Conservation (phyloP, 2,113 vertebrate genomes). For the Megaptera novaeangliae region DNA sequence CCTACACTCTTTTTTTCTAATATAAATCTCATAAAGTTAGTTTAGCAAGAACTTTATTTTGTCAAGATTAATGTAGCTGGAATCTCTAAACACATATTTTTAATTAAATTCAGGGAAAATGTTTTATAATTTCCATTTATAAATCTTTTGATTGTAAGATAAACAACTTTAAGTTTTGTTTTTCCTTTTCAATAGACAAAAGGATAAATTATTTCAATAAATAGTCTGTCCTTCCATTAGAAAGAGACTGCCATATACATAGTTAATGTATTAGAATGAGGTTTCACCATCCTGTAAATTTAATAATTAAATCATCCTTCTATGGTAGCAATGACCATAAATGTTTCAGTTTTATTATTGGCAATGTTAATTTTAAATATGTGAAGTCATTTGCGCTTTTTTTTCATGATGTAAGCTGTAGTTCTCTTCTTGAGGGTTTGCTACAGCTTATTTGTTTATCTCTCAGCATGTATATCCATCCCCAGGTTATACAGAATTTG, state of each 20-base stretch:
- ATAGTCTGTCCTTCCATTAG: neutral
- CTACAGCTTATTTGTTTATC: neutral
- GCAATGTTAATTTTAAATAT: neutral
- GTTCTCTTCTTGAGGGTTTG: neutral
- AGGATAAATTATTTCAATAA: neutral
- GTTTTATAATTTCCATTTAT: neutral
- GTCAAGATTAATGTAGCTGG: neutral
- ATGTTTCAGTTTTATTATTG: neutral
- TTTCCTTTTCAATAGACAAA: neutral
- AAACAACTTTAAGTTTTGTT: neutral
- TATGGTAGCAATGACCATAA: neutral
- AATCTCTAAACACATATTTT: neutral
- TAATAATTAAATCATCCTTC: conserved; percentile 15
- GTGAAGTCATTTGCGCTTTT: neutral
- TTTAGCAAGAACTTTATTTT: neutral
- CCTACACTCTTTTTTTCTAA: neutral
- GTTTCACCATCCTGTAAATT: neutral
- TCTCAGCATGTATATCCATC: neutral
- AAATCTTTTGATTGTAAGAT: neutral
- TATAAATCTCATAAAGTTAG: neutral
- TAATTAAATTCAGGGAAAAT: neutral
- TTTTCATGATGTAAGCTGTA: neutral
- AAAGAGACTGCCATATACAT: neutral
- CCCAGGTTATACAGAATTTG: neutral
- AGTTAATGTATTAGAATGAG: neutral